Evolutionary conservation across 2,797 vertebrate genomes (phyloP).

Genomic region (Sardinella longiceps): DNA sequence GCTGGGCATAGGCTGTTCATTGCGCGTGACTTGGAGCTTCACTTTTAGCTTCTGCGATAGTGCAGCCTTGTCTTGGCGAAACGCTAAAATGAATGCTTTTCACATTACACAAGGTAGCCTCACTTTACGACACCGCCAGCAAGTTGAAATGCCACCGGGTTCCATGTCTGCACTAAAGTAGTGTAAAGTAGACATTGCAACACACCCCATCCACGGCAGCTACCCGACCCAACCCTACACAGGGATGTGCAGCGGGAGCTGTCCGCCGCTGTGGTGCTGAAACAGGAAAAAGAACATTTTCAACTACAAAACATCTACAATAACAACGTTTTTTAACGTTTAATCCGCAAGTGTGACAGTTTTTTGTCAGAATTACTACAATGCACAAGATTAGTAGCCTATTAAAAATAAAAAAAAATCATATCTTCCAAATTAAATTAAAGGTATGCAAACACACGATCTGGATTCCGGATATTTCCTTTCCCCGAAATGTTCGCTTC

Average conservation of each 20-base stretch:
- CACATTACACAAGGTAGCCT: background rate
- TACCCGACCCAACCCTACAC: background rate
- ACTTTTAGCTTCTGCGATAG: background rate
- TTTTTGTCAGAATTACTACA: background rate
- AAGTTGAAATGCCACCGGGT: background rate
- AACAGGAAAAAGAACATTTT: background rate
- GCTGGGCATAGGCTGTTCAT: too few species aligned
- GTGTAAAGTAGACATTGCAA: background rate
- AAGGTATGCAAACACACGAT: too few species aligned
- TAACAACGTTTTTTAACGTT: too few species aligned
- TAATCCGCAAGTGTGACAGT: background rate
- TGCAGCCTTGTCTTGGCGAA: background rate
- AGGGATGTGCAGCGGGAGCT: conserved; percentile 52
- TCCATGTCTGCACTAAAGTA: background rate
- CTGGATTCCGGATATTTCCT: background rate
- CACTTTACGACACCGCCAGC: background rate
- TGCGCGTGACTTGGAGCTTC: background rate
- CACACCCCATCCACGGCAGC: background rate
- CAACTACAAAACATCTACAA: background rate
- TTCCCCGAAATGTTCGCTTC: background rate
- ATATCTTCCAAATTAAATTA: background rate
- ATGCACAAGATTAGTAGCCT: background rate
- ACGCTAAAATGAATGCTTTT: background rate
- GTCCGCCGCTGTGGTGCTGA: conserved; percentile 65
- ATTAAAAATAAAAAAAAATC: too few species aligned